These are phyloP conservation scores for Eupithecia dodoneata DNA, from an alignment of 2,888 invertebrate genomes.

Conservation along the genomic window DNA sequence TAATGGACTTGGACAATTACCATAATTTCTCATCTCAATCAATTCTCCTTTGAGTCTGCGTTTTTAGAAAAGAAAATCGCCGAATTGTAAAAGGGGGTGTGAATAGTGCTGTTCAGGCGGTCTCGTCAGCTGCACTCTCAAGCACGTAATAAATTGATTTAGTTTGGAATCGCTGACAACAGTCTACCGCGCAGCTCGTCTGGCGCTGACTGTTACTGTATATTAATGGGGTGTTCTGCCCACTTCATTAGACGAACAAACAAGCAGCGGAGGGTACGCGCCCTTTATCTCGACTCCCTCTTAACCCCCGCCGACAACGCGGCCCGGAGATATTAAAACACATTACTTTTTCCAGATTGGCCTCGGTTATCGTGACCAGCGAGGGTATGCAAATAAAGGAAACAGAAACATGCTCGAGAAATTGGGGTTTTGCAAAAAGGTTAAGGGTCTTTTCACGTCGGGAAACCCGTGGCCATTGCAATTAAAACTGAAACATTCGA, in stretches of 20 bases:
- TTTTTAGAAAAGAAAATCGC: constrained; percentile 15
- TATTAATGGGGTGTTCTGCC: constrained; percentile 72
- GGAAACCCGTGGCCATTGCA: constrained; percentile 39
- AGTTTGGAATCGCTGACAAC: constrained; percentile 42
- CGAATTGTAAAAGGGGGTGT: constrained; percentile 16
- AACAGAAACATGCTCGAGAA: constrained; percentile 51
- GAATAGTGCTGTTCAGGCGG: constrained; percentile 27
- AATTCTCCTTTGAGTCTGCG: constrained; percentile 24
- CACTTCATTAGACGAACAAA: constrained; percentile 81
- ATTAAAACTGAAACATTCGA: constrained; percentile 40
- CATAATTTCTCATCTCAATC: constrained; percentile 40
- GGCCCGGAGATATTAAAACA: constrained; percentile 53
- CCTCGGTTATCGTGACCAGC: constrained; percentile 52
- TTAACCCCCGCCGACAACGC: constrained; percentile 58
- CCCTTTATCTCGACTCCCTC: constrained; percentile 72
- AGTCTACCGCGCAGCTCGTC: constrained; percentile 53
- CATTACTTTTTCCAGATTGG: constrained; percentile 49
- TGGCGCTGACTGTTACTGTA: constrained; percentile 66
- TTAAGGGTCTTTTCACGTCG: constrained; percentile 44
- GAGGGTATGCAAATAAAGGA: constrained; percentile 50
- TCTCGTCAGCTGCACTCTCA: constrained; percentile 37
- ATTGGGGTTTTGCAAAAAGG: constrained; percentile 46
- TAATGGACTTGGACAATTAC: constrained; percentile 42
- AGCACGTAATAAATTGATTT: constrained; percentile 43
- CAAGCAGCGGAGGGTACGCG: constrained; percentile 65